These are phyloP conservation scores for Oreochromis grahami DNA, from an alignment of 2,797 vertebrate species.

Conservation along the genomic window DNA sequence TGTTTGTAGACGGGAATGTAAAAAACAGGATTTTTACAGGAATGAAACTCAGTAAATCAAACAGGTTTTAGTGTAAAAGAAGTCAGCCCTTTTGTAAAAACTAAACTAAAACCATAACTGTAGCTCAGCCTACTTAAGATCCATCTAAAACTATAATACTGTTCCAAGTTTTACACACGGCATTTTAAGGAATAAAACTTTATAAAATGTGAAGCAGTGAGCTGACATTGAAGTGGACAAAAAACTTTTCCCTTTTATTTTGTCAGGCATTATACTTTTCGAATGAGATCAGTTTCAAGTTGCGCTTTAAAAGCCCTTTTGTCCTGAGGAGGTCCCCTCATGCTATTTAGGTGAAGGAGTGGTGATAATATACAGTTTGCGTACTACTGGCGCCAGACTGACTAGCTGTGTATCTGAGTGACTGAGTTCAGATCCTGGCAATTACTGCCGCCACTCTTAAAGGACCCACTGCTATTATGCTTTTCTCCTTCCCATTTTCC, in stretches of 20 bases:
- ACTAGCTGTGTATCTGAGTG: slow-evolving; percentile 90
- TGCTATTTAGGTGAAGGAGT: slow-evolving; percentile 93
- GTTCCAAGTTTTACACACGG: background rate
- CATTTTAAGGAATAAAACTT: slow-evolving; percentile 4
- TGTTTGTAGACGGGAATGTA: slow-evolving; percentile 15
- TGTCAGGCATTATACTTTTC: slow-evolving; percentile 81
- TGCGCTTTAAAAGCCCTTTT: slow-evolving; percentile 80
- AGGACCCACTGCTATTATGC: slow-evolving; percentile 83
- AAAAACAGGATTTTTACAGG: background rate
- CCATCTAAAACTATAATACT: background rate
- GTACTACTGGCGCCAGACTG: slow-evolving; percentile 97
- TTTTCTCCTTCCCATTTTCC: slow-evolving; percentile 62
- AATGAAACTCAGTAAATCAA: background rate
- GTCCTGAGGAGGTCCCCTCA: slow-evolving; percentile 82
- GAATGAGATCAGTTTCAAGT: slow-evolving; percentile 89
- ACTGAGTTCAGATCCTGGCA: slow-evolving; percentile 90
- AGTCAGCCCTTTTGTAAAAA: background rate
- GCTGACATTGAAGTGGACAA: slow-evolving; percentile 60
- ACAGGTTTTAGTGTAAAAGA: background rate
- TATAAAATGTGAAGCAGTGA: slow-evolving; percentile 51
- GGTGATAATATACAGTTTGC: slow-evolving; percentile 98
- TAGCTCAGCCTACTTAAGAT: background rate
- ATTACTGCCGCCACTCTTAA: slow-evolving; percentile 93
- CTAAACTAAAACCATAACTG: background rate
- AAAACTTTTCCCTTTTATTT: slow-evolving; percentile 77